phyloP scores from a whole-genome alignment of 2,888 invertebrate genomes.

The Hecatera dysodea region DNA sequence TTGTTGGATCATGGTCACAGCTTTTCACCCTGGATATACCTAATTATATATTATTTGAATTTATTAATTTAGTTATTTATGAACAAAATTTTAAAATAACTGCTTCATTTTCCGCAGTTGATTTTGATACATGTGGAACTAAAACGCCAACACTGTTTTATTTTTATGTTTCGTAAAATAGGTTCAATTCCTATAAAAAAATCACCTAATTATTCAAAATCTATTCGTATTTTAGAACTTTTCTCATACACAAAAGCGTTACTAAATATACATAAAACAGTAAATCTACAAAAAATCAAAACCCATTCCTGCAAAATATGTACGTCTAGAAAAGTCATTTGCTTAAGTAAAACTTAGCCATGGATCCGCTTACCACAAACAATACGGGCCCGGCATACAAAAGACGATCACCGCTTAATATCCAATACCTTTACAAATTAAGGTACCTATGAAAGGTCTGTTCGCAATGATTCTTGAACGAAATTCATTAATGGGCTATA shows the following conservation, averaged over 20 bases:
- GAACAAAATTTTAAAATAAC: background rate
- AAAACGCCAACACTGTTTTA: background rate
- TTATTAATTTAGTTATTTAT: background rate
- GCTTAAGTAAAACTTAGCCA: conserved; percentile 51
- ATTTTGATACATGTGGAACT: too few relatives aligned
- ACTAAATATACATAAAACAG: conserved; percentile 18
- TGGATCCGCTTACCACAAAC: conserved; percentile 60
- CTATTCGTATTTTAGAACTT: background rate
- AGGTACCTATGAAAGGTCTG: conserved; percentile 75
- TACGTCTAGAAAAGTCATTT: conserved; percentile 47
- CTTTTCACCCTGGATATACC: background rate
- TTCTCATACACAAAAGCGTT: too few relatives aligned
- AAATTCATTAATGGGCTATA: conserved; percentile 84
- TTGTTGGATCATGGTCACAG: too few relatives aligned
- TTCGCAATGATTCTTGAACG: conserved; percentile 73
- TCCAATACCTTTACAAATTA: conserved; percentile 78
- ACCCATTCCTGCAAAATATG: conserved; percentile 46
- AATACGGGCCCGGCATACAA: conserved; percentile 62
- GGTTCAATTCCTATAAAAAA: background rate
- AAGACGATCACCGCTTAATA: conserved; percentile 72
- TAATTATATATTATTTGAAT: background rate
- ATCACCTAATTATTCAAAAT: background rate
- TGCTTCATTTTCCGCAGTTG: background rate
- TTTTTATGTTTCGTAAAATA: background rate
- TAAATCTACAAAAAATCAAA: conserved; percentile 52